Evolutionary conservation across 2,888 invertebrate genomes (phyloP).

Genomic region (Geophilus truncorum): DNA sequence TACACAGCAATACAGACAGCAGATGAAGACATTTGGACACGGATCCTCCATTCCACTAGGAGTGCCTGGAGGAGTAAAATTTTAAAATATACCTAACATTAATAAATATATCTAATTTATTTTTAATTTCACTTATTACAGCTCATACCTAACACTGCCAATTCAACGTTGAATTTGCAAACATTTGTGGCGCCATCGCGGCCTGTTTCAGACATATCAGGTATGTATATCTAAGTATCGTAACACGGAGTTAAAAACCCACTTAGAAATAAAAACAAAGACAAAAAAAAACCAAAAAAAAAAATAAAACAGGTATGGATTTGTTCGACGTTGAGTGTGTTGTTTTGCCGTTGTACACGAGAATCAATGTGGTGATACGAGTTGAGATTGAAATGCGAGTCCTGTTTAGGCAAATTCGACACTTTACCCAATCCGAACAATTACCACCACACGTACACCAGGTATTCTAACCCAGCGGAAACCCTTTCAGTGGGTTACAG

Average conservation of each 20-base stretch:
- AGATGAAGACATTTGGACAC: conserved; percentile 34
- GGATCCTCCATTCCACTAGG: conserved; percentile 27
- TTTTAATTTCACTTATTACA: neutral
- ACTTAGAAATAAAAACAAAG: neutral
- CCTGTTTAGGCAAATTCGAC: conserved; percentile 27
- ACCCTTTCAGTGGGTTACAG: conserved; percentile 33
- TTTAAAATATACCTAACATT: no score
- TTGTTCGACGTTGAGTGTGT: conserved; percentile 17
- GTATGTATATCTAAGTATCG: neutral
- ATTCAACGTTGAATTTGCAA: conserved; percentile 31
- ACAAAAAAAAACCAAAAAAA: neutral
- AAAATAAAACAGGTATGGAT: neutral
- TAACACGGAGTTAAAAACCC: neutral
- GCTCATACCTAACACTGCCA: conserved; percentile 30
- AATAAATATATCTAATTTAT: neutral
- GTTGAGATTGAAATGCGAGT: conserved; percentile 16
- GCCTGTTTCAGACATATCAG: conserved; percentile 34
- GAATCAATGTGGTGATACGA: neutral
- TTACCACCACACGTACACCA: conserved; percentile 27
- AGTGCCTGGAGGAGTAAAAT: conserved; percentile 33
- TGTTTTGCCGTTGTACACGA: conserved; percentile 9
- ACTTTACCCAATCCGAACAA: conserved; percentile 27
- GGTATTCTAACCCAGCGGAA: conserved; percentile 27
- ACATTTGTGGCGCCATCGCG: conserved; percentile 32
- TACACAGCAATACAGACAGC: conserved; percentile 33